phyloP scores from a whole-genome alignment of 2,113 vertebrate species.

The Phrynosoma blainvillii region DNA sequence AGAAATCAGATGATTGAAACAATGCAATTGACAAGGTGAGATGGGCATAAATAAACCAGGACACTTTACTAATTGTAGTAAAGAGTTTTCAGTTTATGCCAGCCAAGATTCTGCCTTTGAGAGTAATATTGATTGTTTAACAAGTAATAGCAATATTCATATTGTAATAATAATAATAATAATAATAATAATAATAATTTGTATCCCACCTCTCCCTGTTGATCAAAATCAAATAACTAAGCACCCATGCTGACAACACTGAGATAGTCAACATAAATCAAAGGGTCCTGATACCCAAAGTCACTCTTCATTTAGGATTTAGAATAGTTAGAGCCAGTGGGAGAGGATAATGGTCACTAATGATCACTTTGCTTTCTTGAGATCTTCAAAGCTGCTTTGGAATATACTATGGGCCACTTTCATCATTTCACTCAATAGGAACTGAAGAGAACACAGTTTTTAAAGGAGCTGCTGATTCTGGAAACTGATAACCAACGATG shows the following conservation, averaged over 20 bases:
- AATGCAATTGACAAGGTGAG: neutral
- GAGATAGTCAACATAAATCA: neutral
- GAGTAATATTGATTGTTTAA: neutral
- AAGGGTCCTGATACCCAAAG: neutral
- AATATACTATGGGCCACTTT: neutral
- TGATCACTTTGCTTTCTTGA: neutral
- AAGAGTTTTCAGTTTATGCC: neutral
- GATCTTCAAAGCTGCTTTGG: neutral
- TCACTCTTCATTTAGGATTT: neutral
- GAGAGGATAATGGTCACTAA: neutral
- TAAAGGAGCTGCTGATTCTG: too few species aligned
- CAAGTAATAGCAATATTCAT: neutral
- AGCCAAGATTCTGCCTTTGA: neutral
- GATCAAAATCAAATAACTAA: too few species aligned
- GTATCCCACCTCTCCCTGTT: too few species aligned
- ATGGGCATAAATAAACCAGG: neutral
- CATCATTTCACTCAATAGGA: neutral
- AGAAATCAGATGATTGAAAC: neutral
- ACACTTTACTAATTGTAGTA: neutral
- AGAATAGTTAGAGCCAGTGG: neutral
- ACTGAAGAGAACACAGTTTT: too few species aligned
- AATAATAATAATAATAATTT: too few species aligned
- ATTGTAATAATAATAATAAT: neutral
- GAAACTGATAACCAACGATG: too few species aligned
- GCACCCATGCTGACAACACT: neutral